Base-by-base conservation (phyloP, 2,888 invertebrate genomes). In the Diarsia dahlii region DNA sequence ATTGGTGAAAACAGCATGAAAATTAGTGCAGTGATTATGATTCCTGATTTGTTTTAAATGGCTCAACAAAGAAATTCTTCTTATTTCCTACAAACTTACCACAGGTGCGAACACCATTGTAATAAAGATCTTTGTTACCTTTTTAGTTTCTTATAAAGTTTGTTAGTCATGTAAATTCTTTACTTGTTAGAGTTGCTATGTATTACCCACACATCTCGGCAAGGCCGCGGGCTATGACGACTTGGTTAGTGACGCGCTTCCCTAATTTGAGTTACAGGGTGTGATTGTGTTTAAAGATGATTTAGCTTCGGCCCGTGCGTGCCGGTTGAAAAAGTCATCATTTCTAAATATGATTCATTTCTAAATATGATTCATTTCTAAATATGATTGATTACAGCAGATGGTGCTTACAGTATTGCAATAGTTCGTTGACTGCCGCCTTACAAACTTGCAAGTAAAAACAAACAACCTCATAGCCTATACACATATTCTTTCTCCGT, bases 191-290 rank as follows among this genome's bases (percentile, higher is more conserved):
- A n/a, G n/a, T n/a, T n/a, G n/a, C n/a, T 65, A 48, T 68, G 23
- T 67, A 48, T 34, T 39, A 52, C 78, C 77, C 78, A 82, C 81
- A 84, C 79, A 64, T 48, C 63, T 65, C 65, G 15, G 50, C 70
- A 65, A 72, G 60, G 71, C 48, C 63, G 63, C 63, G 63, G 54
- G 63, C 12, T n/a, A 62, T 87, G 80, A 88, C 81, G 80, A 70
- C 65, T 76, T 39, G 6, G 13, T 9, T 56, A 12, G 23, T 80
- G 74, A 80, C 77, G 67, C 20, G 63, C 8, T 39, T 50, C 64
- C 70, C 72, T 70, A 15, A 70, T 67, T 71, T 69, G 18, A 81
- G 46, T 71, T 64, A 70, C 56, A 10, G 58, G 69, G 63, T 66
- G 68, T 71, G 39, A 63, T 60, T 68, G 28, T 84, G 39, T 60